Evolutionary conservation across 2,888 invertebrate species (phyloP).

Genomic region (Drosophila eohydei): DNA sequence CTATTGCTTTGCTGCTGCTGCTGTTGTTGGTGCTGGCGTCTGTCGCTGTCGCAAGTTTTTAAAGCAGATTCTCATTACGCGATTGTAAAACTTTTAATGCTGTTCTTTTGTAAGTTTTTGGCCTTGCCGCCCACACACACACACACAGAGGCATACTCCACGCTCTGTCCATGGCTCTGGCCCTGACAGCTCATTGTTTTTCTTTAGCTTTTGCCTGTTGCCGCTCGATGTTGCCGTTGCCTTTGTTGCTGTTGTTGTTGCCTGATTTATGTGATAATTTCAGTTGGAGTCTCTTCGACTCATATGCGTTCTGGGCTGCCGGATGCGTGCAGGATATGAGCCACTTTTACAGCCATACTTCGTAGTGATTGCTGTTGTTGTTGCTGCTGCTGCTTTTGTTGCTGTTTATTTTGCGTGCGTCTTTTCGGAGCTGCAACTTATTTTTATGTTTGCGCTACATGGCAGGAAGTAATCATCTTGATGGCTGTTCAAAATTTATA

Average conservation of each 20-base stretch:
- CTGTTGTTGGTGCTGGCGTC: conserved; percentile 51
- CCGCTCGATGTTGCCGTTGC: conserved; percentile 38
- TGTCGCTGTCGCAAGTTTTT: conserved; percentile 74
- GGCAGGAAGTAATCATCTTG: conserved; percentile 80
- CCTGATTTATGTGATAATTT: conserved; percentile 79
- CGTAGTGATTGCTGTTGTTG: conserved; percentile 46
- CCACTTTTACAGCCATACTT: conserved; percentile 76
- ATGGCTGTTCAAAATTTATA: conserved; percentile 79
- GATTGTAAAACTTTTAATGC: conserved; percentile 80
- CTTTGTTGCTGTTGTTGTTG: conserved; percentile 40
- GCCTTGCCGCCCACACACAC: conserved; percentile 40
- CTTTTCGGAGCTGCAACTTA: conserved; percentile 68
- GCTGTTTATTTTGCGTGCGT: conserved; percentile 69
- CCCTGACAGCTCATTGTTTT: conserved; percentile 60
- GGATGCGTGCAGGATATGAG: conserved; percentile 79
- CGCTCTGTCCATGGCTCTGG: conserved; percentile 4
- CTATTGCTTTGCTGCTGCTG: conserved; percentile 18
- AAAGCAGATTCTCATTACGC: conserved; percentile 81
- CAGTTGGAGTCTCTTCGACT: conserved; percentile 53
- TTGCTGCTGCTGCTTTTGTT: conserved; percentile 42
- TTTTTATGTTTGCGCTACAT: conserved; percentile 75
- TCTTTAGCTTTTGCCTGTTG: conserved; percentile 47
- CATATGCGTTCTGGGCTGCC: conserved; percentile 67
- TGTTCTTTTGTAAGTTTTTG: conserved; percentile 75
- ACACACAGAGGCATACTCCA: neutral